Evolutionary conservation across 2,797 vertebrate species (phyloP), one percentile per base, ranked within the genome.

Genomic region (Takifugu rubripes): DNA sequence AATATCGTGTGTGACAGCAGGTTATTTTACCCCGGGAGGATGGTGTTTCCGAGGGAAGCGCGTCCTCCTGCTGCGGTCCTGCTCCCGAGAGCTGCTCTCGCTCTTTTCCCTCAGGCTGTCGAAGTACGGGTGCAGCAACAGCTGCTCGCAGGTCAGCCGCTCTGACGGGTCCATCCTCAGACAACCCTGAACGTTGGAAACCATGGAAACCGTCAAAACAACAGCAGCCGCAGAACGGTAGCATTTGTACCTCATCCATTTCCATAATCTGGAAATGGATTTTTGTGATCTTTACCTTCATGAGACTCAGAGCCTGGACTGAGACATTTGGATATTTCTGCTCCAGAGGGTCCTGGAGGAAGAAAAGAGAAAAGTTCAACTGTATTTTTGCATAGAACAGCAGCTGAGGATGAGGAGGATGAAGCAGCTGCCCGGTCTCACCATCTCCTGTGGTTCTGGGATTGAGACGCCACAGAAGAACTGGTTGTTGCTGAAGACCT

Each of bases 401-500:
- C 15, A 11, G 2, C 27, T 25, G 16, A 1, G 9, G 17, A 6
- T 7, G n/a, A 14, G 8, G 25, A 0, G 2, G 1, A 25, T 15
- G 25, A 12, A 10, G 29, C 5, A 44, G 43, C 14, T 6, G 42
- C 42, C 15, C 42, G 11, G 50, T 81, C 93, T 92, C 80, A 97
- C 96, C 96, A 87, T 92, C 72, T 92, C 93, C 47, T 93, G 91
- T 0, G 94, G 93, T 70, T 96, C 95, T 2, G 95, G 96, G 79
- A 99, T 94, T 72, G 92, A 92, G n/a, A 97, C 92, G 3, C 96
- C 96, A 2, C 90, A 94, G 88, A 99, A 98, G 89, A 95, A 98
- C 82, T 97, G 94, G 90, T 99, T 98, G 62, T 74, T 94, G 88
- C 93, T 97, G 88, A 98, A 98, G 40, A 94, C 93, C 79, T 97